Percentiles rank a stretch among this genome's conserved stretches.
Conservation (phyloP, 2,888 invertebrate species). For the Tetragnatha montana region DNA sequence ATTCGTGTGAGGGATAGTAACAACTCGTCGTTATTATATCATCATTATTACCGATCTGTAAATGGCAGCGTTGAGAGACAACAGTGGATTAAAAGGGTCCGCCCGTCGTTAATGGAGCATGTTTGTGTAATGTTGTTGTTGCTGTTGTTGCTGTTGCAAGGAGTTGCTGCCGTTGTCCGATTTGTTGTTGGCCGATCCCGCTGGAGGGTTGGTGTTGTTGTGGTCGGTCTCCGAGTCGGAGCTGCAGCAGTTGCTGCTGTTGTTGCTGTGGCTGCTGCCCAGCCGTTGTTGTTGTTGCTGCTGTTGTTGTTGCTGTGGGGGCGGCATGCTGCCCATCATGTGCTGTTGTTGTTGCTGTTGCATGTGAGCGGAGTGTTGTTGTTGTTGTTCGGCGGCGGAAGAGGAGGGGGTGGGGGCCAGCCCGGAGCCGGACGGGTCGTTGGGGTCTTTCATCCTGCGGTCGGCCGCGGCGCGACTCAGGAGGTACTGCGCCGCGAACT, state of each 20-base stretch:
- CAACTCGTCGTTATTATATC: background rate
- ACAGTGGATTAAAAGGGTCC: conserved; percentile 40
- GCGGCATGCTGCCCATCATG: conserved; percentile 42
- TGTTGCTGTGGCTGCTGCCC: conserved; percentile 50
- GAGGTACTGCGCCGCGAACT: conserved; percentile 95
- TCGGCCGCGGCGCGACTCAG: conserved; percentile 93
- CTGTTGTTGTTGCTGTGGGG: conserved; percentile 29
- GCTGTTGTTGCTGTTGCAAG: conserved; percentile 45
- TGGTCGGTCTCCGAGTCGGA: conserved; percentile 65
- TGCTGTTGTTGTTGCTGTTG: conserved; percentile 53
- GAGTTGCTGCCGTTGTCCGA: background rate
- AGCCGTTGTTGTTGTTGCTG: conserved; percentile 55
- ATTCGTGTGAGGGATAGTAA: conserved; percentile 17
- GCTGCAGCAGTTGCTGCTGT: conserved; percentile 68
- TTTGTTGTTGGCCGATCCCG: conserved; percentile 47
- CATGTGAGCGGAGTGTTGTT: conserved; percentile 35
- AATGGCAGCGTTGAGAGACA: conserved; percentile 50
- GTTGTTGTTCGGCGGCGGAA: conserved; percentile 46
- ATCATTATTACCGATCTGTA: conserved; percentile 1
- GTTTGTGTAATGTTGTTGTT: conserved; percentile 65
- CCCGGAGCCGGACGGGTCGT: conserved; percentile 47
- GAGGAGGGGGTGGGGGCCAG: conserved; percentile 31
- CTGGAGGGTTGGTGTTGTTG: conserved; percentile 39
- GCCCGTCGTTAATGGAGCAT: conserved; percentile 67
- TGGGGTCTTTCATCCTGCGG: conserved; percentile 81